Conservation (phyloP, 2,113 vertebrate genomes). For the Uria aalge region DNA sequence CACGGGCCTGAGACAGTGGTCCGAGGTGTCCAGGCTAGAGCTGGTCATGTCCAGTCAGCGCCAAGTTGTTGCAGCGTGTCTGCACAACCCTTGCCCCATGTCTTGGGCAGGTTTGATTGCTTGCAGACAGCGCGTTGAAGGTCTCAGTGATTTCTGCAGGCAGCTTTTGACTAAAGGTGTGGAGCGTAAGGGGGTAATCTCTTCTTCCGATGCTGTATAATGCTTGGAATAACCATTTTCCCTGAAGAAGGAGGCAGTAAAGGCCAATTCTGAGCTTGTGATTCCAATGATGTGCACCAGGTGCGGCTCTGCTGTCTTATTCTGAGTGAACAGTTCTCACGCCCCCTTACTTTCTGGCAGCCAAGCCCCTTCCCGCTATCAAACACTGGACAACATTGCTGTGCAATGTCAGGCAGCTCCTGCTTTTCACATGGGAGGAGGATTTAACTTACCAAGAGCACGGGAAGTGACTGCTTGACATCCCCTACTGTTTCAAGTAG, state of each 20-base stretch:
- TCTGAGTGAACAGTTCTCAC: background rate
- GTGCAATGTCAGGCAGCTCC: background rate
- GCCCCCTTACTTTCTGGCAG: background rate
- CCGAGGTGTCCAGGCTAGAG: background rate
- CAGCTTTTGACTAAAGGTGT: background rate
- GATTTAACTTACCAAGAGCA: background rate
- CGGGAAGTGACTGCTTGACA: background rate
- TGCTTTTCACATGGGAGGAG: background rate
- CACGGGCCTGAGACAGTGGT: background rate
- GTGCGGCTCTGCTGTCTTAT: background rate
- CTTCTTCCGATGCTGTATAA: background rate
- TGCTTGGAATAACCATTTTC: background rate
- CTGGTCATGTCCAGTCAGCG: background rate
- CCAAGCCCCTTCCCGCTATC: accelerated
- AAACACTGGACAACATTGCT: background rate
- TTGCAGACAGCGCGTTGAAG: background rate
- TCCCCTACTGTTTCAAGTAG: background rate
- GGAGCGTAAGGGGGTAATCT: background rate
- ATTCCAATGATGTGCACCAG: background rate
- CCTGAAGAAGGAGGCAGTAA: background rate
- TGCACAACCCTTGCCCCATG: background rate
- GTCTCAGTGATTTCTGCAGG: background rate
- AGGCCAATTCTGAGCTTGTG: background rate
- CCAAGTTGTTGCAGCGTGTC: background rate
- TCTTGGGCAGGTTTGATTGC: background rate